Percentiles rank a stretch among this genome's conserved stretches.
These are phyloP conservation scores for Chrysopa pallens DNA, from an alignment of 1,140 invertebrate species.

Conservation along the genomic window DNA sequence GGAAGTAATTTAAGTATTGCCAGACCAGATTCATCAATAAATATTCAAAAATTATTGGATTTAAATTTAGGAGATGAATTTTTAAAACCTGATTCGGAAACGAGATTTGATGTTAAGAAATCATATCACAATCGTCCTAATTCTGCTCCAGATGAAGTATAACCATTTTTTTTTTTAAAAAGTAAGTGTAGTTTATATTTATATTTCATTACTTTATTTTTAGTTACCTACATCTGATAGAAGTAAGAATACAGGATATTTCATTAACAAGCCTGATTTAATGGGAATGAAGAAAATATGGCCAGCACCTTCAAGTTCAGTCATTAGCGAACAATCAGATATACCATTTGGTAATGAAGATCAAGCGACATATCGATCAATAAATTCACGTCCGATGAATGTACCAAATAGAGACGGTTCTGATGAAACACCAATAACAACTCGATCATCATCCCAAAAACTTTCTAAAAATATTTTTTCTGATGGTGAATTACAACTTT, in stretches of 20 bases:
- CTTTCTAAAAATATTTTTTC: constrained; percentile 3
- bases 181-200: background rate
- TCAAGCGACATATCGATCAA: background rate
- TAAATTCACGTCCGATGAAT: background rate
- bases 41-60: background rate
- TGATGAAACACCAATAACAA: constrained; percentile 13
- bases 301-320: background rate
- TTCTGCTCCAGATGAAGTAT: background rate
- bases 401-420: background rate
- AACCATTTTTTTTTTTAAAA: background rate
- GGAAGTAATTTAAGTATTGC: background rate
- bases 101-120: background rate
- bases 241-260: background rate
- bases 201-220: background rate
- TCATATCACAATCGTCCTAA: background rate
- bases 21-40: background rate
- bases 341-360: background rate
- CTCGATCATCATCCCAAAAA: constrained; percentile 3
- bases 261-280: background rate
- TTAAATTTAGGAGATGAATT: background rate
- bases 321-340: background rate
- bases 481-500: constrained; percentile 13
- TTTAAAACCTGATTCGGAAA: background rate
- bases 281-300: background rate
- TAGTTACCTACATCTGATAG: background rate